Evolutionary conservation across 2,113 vertebrate species (phyloP), one percentile per base, ranked within the genome.

Genomic region (Gulo gulo): DNA sequence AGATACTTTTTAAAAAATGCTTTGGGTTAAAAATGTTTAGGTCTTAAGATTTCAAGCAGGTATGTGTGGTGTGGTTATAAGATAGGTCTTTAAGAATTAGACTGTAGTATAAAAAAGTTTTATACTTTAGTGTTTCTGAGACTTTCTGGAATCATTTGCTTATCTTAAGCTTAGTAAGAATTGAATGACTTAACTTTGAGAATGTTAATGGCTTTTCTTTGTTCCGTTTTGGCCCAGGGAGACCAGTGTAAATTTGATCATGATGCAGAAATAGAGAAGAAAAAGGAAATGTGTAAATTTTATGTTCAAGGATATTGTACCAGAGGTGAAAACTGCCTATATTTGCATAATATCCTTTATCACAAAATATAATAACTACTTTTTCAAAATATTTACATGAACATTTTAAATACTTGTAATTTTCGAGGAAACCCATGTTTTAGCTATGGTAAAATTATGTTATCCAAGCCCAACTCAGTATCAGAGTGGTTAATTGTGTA

Each of bases 261-360:
- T 84, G 97, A 97, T 97, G 93, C 96, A 88, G 98, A 97, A 34
- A 97, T 98, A 97, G 96, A 97, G 84, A 98, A 98, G 88, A 98
- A 97, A 65, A 97, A 97, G 63, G 95, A 97, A 65, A 96, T 98
- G 96, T 98, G 98, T 92, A 98, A 98, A 42, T 98, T 96, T 94
- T 98, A 98, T n/a, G 98, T 98, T 24, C 98, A 98, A 87, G 98
- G 98, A 74, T 98, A 97, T 63, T 98, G 97, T 92, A 97, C 96
- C 94, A 97, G 88, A 97, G 98, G 97, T 1, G 98, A 98, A 95
- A 96, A 90, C 80, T 98, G 97, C 91, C 82, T 96, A 15, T 97
- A 45, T 76, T 96, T 98, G 81, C 98, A 98, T 93, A 97, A 98
- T 98, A 98, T 98, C 98, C 97, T 98, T 98, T 97, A 85, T 88